Evolutionary conservation across 2,888 invertebrate species (phyloP).

Genomic region (Noctua comes): DNA sequence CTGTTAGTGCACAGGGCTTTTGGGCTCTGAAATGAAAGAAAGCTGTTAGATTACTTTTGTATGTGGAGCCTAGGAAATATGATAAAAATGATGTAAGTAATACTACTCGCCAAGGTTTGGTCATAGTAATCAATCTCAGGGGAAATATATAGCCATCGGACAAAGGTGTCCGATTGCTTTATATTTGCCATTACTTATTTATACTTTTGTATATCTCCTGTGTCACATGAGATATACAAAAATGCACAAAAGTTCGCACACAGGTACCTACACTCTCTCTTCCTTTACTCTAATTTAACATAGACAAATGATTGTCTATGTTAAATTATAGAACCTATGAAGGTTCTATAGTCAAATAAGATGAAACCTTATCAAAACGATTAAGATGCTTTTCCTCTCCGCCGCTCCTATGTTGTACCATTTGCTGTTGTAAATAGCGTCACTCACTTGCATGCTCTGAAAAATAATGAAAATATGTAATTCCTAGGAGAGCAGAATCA

Average conservation of each 20-base stretch:
- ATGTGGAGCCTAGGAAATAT: background rate
- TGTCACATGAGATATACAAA: background rate
- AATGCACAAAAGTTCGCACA: background rate
- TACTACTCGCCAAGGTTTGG: too few relatives aligned
- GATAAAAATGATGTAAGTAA: too few relatives aligned
- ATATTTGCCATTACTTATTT: too few relatives aligned
- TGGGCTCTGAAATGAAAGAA: slow-evolving; percentile 46
- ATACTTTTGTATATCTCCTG: too few relatives aligned
- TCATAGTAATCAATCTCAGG: background rate
- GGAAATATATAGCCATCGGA: background rate
- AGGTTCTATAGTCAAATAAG: background rate
- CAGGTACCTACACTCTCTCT: background rate
- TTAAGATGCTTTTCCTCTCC: slow-evolving; percentile 42
- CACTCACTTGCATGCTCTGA: slow-evolving; percentile 47
- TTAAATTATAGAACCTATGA: too few relatives aligned
- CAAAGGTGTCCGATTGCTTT: too few relatives aligned
- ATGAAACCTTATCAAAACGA: slow-evolving; percentile 45
- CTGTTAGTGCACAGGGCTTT: slow-evolving; percentile 47
- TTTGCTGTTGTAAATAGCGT: slow-evolving; percentile 47
- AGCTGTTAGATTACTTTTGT: background rate
- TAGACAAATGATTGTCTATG: too few relatives aligned
- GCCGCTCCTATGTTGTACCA: slow-evolving; percentile 45
- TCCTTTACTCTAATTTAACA: background rate
- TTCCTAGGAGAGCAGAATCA: background rate
- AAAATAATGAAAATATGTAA: slow-evolving; percentile 10